Conservation (phyloP, 37 sponge, comb jelly and placozoan species). For the Amphimedon queenslandica region DNA sequence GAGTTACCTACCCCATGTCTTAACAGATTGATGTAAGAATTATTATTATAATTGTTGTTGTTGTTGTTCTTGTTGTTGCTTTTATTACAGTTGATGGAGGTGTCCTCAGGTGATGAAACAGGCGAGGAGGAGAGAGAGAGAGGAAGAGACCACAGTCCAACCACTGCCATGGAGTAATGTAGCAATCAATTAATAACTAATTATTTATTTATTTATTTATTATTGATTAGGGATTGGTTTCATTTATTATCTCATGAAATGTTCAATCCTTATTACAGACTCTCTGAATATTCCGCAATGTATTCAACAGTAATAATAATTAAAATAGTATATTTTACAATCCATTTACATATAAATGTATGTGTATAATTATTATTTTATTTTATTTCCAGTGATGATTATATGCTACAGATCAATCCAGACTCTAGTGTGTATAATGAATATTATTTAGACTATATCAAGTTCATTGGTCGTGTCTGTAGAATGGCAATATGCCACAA, state of each 20-base stretch:
- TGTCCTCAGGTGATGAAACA: too few species aligned
- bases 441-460: conserved; percentile 85
- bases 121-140: too few species aligned
- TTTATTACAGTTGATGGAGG: background rate
- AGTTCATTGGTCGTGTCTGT: conserved; percentile 92
- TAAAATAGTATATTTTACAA: too few species aligned
- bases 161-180: conserved; percentile 59
- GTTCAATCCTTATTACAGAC: conserved; percentile 99
- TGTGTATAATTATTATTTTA: too few species aligned
- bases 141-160: too few species aligned
- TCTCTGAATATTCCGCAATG: conserved; percentile 99
- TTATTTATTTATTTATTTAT: background rate
- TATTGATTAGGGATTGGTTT: conserved; percentile 94
- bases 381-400: conserved; percentile 91
- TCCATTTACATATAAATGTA: background rate
- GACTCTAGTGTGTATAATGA: conserved; percentile 90
- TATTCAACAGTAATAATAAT: conserved; percentile 11
- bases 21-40: too few species aligned
- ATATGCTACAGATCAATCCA: conserved; percentile 98
- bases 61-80: background rate
- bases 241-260: conserved; percentile 92
- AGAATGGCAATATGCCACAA: conserved; percentile 97
- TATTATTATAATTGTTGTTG: too few species aligned
- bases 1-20: too few species aligned
- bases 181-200: background rate